Base-by-base conservation (phyloP, 2,797 vertebrate species). In the Molossus alvarezi region DNA sequence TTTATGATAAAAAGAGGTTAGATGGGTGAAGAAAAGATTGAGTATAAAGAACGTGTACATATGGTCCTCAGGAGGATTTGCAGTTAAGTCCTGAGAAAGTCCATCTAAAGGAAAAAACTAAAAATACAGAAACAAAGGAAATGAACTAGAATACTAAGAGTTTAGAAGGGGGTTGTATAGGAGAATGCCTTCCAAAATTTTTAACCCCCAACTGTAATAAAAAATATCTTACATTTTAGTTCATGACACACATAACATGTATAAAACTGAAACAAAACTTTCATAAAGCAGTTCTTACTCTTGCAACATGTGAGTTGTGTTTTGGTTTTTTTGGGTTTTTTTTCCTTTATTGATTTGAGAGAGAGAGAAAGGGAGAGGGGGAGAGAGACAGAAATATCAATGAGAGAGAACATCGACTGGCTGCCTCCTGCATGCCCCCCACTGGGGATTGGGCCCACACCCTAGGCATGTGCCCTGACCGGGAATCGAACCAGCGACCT, bases 191-290 rank as follows among this genome's bases (percentile, higher is more conserved):
- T 88, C 67, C 80, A 53, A 84, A 90, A 58, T 4, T 21, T 82
- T 5, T 80, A 11, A 91, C 51, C 76, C 13, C n/a, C 71, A 83
- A 69, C 51, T 77, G 21, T 91, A 95, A 94, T 21, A 77, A 51
- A 87, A 89, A 69, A 79, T 64, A 60, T n/a, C 33, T 94, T 91
- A 91, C 21, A 73, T 81, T 97, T 93, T 67, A 95, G 71, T n/a
- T 91, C 69, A 79, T 45, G 94, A 75, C 25, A 64, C 1, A 23
- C 9, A 67, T 53, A 41, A 41, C 27, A 41, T 27, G 77, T 27
- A 85, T 82, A 92, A 92, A 95, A 95, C 64, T 45, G 15, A 85
- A 89, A 75, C 83, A 80, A 90, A 95, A 88, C 81, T 57, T 86
- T 93, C 80, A 90, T 69, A n/a, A 88, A 96, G 85, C 41, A 90